Evolutionary conservation across 2,888 invertebrate genomes (phyloP), one percentile per base, ranked within the genome.

Genomic region (Charanyca ferruginea): DNA sequence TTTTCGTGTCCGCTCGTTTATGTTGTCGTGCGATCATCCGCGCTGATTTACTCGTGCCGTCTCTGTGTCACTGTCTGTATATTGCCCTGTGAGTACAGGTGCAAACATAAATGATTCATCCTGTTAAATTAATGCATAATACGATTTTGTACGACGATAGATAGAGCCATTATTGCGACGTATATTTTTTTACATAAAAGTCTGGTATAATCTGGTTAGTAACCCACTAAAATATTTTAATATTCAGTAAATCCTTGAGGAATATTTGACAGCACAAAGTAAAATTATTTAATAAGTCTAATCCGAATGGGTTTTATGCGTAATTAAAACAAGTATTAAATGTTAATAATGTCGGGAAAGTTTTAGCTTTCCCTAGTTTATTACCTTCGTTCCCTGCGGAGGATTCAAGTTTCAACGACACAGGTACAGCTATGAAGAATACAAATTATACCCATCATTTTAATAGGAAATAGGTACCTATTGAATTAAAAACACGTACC

Each of bases 1-100:
- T 47, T 55, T 58, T 72, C 76, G 77, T 71, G 77, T 79, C 62
- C 64, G 68, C 54, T 75, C 69, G 71, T 68, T 66, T 68, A 63
- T 65, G 53, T 49, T 73, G 72, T 72, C 76, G 73, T 75, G 78
- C 73, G 82, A 83, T 83, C 73, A 77, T 73, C 74, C 65, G 58
- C 54, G 57, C 67, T 80, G 83, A 81, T 83, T 79, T 78, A 82
- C 79, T 85, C 70, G 35, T 77, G 66, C 68, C 62, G 5, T 70
- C 66, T 69, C 67, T 73, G 49, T 72, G 5, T 70, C 68, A 66
- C 67, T 73, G 49, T 72, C 69, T 73, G 68, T 68, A 65, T 45
- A 45, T 52, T 47, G 45, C 49, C 66, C 52, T 59, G 42, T 65
- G 18, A 22, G 73, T 71, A 75, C 68, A 75, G 64, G 32, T 64